Evolutionary conservation across 2,888 invertebrate species (phyloP), one percentile per base, ranked within the genome.

Genomic region (Dasypogon diadema): DNA sequence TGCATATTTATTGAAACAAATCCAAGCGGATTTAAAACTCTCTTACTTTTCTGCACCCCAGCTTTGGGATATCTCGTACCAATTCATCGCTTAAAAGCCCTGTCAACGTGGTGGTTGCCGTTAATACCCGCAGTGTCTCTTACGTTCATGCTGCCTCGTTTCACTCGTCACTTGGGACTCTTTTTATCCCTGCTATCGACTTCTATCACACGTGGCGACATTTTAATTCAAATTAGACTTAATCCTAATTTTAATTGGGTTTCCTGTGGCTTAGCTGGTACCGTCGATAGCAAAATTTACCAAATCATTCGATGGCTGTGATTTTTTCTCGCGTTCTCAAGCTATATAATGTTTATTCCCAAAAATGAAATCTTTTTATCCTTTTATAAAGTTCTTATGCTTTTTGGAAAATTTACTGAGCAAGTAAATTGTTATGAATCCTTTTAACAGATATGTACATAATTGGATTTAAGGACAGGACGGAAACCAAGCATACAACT

Each of bases 1-100:
- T 83, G 83, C 84, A 84, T 85, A 83, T 84, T 84, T 84, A 84
- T 84, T 84, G 84, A 83, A 84, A 84, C 83, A 84, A 84, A 84
- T 83, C 84, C 83, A 82, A 80, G 80, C 81, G 84, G 84, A 83
- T 84, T 84, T 84, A 79, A 81, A 79, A 79, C 76, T 79, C 79
- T 78, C 76, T 76, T 74, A 77, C 75, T 78, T 79, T 78, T 77
- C 78, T 77, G 78, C 77, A 77, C 54, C 70, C 70, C 16, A 51
- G 65, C n/a, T 2, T 8, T 16, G n/a, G 55, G 37, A 34, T 16
- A 48, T 21, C 56, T 34, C 46, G 26, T 46, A 24, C 58, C 56
- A 56, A 58, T 74, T 24, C 73, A 58, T 58, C 42, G 26, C 37
- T 56, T 58, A 18, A 74, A 18, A 14, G 26, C 22, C 63, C 37